Base-by-base conservation (phyloP, 2,888 invertebrate genomes). In the Yponomeuta evonymella region DNA sequence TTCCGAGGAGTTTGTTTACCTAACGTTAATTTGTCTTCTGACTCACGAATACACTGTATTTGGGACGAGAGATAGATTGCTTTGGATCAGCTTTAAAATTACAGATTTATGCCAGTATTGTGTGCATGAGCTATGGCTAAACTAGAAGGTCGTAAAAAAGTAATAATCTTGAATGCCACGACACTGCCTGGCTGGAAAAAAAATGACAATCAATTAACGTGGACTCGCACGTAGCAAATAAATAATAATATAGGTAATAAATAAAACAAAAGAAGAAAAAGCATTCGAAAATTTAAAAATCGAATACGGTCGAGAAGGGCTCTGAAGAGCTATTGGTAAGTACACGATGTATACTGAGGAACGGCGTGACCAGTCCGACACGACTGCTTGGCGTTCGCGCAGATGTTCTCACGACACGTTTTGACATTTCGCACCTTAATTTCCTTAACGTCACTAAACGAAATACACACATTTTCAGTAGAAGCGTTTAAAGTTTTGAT, bases 401-500 rank as follows among this genome's bases (percentile, higher is more conserved):
- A 78, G 82, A 82, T 79, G 81, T 88, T 90, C 89, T 88, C 89
- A 89, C 89, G 88, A 89, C 86, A 87, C 79, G 86, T 88, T 91
- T 85, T 91, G 90, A 89, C 89, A 88, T 90, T 91, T n/a, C n/a
- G n/a, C n/a, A n/a, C n/a, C n/a, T n/a, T n/a, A n/a, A n/a, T n/a
- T n/a, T n/a, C n/a, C n/a, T n/a, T n/a, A n/a, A n/a, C n/a, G n/a
- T n/a, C n/a, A n/a, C n/a, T n/a, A n/a, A n/a, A n/a, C n/a, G n/a
- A n/a, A n/a, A n/a, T n/a, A n/a, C n/a, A n/a, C n/a, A n/a, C n/a
- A n/a, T n/a, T n/a, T n/a, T n/a, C n/a, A n/a, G n/a, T n/a, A n/a
- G n/a, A n/a, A n/a, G n/a, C n/a, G n/a, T n/a, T n/a, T n/a, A n/a
- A n/a, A n/a, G n/a, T n/a, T n/a, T n/a, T n/a, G n/a, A n/a, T n/a